Evolutionary conservation across 2,113 vertebrate genomes (phyloP), one percentile per base, ranked within the genome.

Genomic region (Nansenia antarctica): DNA sequence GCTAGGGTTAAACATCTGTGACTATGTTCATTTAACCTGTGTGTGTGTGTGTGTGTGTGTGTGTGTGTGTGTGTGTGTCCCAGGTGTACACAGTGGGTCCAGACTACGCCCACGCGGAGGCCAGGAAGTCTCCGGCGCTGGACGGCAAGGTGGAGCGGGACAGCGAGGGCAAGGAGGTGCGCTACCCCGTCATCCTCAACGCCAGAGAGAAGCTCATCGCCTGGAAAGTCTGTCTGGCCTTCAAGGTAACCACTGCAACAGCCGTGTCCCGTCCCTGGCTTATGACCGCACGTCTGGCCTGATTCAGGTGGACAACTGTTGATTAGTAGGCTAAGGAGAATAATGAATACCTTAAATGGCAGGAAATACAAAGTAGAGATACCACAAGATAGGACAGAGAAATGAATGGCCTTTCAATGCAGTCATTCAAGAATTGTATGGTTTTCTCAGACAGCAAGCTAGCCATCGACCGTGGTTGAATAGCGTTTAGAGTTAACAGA

Each of bases 31-130:
- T n/a, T n/a, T n/a, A n/a, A 0, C 15, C 18, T 42, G 12, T 42
- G 39, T 18, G 39, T 3, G 14, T 42, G 39, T 5, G 39, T 34
- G 6, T 27, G 20, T 27, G 5, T 70, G 39, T 62, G 1, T 61
- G 69, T 15, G 14, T 27, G 18, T 61, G 58, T 24, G 11, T 82
- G 64, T 73, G 34, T 59, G 18, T 71, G 20, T 73, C 57, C 62
- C 81, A 96, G 95, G 95, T 96, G 53, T 96, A 96, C 78, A 96
- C 95, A 53, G 95, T 96, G 58, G 95, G 95, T 66, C 94, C 95
- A 62, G 95, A 96, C 81, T 96, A 96, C 15, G 95, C 95, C 42
- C 95, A 96, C 65, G 95, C 95, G 8, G 95, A 96, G 85, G 95
- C 95, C 24, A 92, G 95, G 7, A 96, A 96, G 72, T 96, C 95